phyloP scores from a whole-genome alignment of 1,140 invertebrate species.

The Pogonus chalceus region DNA sequence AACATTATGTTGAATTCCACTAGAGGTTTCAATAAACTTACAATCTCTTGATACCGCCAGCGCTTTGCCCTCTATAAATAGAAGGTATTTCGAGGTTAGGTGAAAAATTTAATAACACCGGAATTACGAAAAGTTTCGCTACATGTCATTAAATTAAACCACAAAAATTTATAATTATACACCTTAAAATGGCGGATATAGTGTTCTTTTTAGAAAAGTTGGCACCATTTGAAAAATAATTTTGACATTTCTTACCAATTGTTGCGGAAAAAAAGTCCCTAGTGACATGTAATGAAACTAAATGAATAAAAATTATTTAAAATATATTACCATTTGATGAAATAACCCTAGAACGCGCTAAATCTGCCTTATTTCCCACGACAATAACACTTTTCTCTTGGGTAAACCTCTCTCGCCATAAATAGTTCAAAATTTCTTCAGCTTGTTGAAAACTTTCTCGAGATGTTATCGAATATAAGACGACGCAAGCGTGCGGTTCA shows the following conservation, averaged over 20 bases:
- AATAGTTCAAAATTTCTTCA: slow-evolving; percentile 68
- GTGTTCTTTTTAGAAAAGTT: too few species aligned
- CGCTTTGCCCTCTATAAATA: slow-evolving; percentile 70
- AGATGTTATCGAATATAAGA: slow-evolving; percentile 79
- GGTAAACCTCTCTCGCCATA: slow-evolving; percentile 69
- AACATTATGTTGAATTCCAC: slow-evolving; percentile 84
- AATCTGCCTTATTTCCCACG: slow-evolving; percentile 88
- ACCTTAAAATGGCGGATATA: too few species aligned
- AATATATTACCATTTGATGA: slow-evolving; percentile 60
- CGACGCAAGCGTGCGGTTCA: slow-evolving; percentile 80
- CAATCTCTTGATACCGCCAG: slow-evolving; percentile 75
- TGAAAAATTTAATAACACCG: slow-evolving; percentile 8
- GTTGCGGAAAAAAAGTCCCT: too few species aligned
- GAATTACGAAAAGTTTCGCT: too few species aligned
- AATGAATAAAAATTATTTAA: too few species aligned
- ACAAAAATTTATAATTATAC: too few species aligned
- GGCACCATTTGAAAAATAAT: too few species aligned
- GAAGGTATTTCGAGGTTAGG: slow-evolving; percentile 7
- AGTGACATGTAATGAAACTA: too few species aligned
- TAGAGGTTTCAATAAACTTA: slow-evolving; percentile 88
- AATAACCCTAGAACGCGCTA: slow-evolving; percentile 76
- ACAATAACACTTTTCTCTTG: slow-evolving; percentile 77
- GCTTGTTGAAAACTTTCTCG: slow-evolving; percentile 65
- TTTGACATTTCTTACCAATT: too few species aligned
- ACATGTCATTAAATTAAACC: too few species aligned